These are phyloP conservation scores for Andrena marginata DNA, from an alignment of 2,888 invertebrate genomes.

Conservation along the genomic window DNA sequence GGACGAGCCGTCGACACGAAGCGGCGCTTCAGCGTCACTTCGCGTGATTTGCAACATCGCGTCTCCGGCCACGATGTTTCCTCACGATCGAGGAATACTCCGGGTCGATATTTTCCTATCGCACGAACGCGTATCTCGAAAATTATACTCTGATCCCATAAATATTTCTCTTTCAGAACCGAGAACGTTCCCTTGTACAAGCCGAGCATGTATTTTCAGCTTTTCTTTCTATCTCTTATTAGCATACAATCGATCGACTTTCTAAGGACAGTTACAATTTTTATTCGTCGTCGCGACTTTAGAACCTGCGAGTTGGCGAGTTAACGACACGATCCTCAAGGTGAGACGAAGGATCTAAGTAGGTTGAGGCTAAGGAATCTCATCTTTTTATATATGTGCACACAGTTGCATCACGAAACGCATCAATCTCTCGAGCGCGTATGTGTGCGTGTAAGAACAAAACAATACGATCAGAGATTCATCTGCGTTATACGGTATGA, in stretches of 20 bases:
- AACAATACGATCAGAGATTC: slow-evolving; percentile 28
- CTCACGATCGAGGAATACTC: slow-evolving; percentile 6
- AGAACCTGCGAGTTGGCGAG: slow-evolving; percentile 44
- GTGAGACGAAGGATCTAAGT: slow-evolving; percentile 75
- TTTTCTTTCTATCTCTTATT: too few species aligned
- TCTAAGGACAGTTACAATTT: slow-evolving; percentile 25
- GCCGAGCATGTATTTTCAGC: too few species aligned
- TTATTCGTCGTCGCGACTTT: slow-evolving; percentile 16
- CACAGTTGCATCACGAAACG: slow-evolving; percentile 50
- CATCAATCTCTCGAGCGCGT: slow-evolving; percentile 43
- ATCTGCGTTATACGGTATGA: background rate
- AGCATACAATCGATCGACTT: slow-evolving; percentile 5
- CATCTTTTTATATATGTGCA: slow-evolving; percentile 53
- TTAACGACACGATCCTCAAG: slow-evolving; percentile 70
- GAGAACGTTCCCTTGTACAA: too few species aligned
- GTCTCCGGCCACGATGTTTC: slow-evolving; percentile 23
- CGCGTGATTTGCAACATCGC: slow-evolving; percentile 45
- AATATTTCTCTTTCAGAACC: too few species aligned
- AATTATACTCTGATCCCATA: too few species aligned
- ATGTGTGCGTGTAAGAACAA: background rate
- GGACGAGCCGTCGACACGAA: slow-evolving; percentile 26
- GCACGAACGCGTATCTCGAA: too few species aligned
- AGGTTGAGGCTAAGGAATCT: slow-evolving; percentile 78
- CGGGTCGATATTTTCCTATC: background rate
- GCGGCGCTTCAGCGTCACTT: slow-evolving; percentile 32